Percentiles rank a stretch among this genome's conserved stretches.
These are phyloP conservation scores for Callipepla californica DNA, from an alignment of 2,113 vertebrate genomes.

Conservation along the genomic window DNA sequence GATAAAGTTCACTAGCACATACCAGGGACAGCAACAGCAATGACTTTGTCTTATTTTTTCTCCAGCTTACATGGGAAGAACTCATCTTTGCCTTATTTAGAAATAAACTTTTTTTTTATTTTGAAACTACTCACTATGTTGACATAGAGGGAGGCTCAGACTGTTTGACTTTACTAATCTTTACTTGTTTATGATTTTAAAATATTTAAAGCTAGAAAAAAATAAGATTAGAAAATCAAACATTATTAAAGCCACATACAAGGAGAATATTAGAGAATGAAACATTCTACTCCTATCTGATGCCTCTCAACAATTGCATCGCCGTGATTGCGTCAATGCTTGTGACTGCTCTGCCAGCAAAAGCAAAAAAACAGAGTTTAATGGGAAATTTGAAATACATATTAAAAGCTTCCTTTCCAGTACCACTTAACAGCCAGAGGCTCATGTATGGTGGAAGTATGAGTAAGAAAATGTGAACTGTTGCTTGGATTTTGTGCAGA, in stretches of 20 bases:
- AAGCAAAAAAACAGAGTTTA: not conserved
- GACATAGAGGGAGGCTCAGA: slow-evolving; percentile 60
- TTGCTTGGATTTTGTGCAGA: not conserved
- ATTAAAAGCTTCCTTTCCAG: not conserved
- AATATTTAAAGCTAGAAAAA: slow-evolving; percentile 70
- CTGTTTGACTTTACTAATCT: slow-evolving; percentile 75
- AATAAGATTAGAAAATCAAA: slow-evolving; percentile 72
- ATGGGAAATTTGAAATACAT: not conserved
- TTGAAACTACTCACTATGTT: slow-evolving; percentile 59
- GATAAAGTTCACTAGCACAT: not conserved
- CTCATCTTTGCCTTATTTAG: slow-evolving; percentile 79
- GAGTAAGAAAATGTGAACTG: not conserved
- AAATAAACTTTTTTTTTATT: slow-evolving; percentile 63
- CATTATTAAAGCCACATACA: slow-evolving; percentile 49
- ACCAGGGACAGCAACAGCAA: not conserved
- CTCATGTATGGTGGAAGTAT: not conserved
- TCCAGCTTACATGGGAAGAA: not conserved
- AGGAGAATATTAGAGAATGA: slow-evolving; percentile 25
- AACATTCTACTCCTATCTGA: not conserved
- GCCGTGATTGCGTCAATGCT: not conserved
- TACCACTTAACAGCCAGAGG: not conserved
- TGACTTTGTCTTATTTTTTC: slow-evolving; percentile 8
- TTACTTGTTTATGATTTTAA: slow-evolving; percentile 73
- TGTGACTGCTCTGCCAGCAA: not conserved
- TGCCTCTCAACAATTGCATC: not conserved